Percentiles rank a stretch among this genome's conserved stretches.
Evolutionary conservation across 2,888 invertebrate genomes (phyloP).

Genomic region (Drosophila mimica): DNA sequence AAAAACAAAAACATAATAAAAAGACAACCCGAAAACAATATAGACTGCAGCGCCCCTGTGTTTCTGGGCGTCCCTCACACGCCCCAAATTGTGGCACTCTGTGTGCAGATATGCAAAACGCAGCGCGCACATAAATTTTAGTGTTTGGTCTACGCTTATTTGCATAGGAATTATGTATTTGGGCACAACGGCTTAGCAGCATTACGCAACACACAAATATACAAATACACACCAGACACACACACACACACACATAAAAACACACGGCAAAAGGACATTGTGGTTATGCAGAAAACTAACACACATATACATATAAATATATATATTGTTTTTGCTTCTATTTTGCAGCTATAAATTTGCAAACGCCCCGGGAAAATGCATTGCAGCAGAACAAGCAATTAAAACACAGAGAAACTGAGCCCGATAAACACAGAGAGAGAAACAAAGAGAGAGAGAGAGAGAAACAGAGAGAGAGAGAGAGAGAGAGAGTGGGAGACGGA

Average conservation of each 20-base stretch:
- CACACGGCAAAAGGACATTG: constrained; percentile 43
- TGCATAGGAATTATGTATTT: constrained; percentile 79
- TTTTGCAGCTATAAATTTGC: constrained; percentile 75
- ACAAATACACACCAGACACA: constrained; percentile 29
- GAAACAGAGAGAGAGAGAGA: not conserved
- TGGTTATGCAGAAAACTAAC: constrained; percentile 72
- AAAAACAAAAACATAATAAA: not conserved
- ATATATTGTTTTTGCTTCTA: constrained; percentile 71
- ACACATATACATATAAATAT: constrained; percentile 46
- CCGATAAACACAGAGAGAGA: not conserved
- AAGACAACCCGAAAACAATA: not conserved
- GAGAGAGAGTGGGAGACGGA: not conserved
- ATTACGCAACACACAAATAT: constrained; percentile 59
- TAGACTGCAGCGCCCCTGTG: constrained; percentile 14
- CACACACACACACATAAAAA: constrained; percentile 5
- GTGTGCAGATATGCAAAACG: constrained; percentile 74
- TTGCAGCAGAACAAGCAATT: constrained; percentile 79
- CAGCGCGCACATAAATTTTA: constrained; percentile 72
- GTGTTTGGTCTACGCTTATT: constrained; percentile 70
- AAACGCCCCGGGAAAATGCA: constrained; percentile 75
- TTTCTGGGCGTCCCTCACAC: constrained; percentile 5
- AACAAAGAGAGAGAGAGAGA: not conserved
- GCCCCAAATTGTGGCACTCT: constrained; percentile 1
- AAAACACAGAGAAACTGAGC: constrained; percentile 46
- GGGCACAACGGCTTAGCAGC: constrained; percentile 74